Percentiles rank a stretch among this genome's conserved stretches.
Conservation (phyloP, 2,888 invertebrate species). For the Xylophagus ater region DNA sequence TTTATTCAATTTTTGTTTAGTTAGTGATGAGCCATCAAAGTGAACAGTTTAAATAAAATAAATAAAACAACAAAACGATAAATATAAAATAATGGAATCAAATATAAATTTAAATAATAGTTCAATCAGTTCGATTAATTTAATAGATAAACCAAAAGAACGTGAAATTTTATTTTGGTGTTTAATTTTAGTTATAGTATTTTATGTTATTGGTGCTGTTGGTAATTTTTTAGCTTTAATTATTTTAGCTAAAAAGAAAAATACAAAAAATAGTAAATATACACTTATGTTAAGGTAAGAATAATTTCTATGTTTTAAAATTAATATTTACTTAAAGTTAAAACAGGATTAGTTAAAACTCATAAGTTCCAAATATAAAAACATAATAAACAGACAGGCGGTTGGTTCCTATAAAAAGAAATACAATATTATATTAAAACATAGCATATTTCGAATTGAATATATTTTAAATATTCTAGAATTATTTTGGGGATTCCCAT, state of each 20-base stretch:
- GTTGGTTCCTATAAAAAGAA: no score
- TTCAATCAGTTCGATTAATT: conserved; percentile 6
- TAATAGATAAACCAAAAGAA: not conserved
- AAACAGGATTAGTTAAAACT: no score
- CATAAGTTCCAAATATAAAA: no score
- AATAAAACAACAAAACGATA: conserved; percentile 4
- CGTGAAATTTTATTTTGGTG: not conserved
- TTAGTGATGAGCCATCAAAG: conserved; percentile 11
- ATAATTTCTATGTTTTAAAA: no score
- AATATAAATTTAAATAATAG: conserved; percentile 4
- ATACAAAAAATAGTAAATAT: conserved; percentile 68
- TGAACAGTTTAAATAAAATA: conserved; percentile 6
- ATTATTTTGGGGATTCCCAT: no score
- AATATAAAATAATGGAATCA: conserved; percentile 8
- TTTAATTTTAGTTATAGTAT: conserved; percentile 29
- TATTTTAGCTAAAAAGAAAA: conserved; percentile 58
- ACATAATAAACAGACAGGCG: no score
- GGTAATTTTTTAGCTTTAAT: conserved; percentile 69
- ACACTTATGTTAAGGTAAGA: conserved; percentile 50
- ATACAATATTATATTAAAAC: no score
- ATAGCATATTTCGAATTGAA: no score
- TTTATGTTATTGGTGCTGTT: conserved; percentile 54
- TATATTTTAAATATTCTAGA: no score
- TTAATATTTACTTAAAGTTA: no score
- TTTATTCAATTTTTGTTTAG: conserved; percentile 4